Base-by-base conservation (phyloP, 37 sponge, comb jelly and placozoan species). In the Beroe ovata region DNA sequence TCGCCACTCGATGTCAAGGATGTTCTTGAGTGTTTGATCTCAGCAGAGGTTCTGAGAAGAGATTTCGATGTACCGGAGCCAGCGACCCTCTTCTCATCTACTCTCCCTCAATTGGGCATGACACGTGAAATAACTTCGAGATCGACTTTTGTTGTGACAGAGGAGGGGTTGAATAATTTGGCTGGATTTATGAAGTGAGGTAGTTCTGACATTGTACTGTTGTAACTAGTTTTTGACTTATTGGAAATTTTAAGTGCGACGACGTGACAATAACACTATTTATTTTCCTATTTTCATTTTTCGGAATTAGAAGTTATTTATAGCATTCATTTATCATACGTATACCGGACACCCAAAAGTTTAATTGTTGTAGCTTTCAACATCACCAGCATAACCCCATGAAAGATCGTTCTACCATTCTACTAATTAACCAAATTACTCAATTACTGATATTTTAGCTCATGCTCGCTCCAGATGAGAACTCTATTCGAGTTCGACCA, bases 401-500 rank as follows among this genome's bases (percentile, higher is more conserved):
- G n/a, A n/a, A n/a, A n/a, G n/a, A n/a, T n/a, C n/a, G n/a, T n/a
- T n/a, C n/a, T n/a, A n/a, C n/a, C n/a, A n/a, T 58, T 58, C 59
- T 19, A 58, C 59, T 58, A 58, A 58, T 29, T 62, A 62, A 62
- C 63, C 63, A 62, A 8, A 8, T 18, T 62, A 28, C 63, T 62
- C 26, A 11, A 62, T 16, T 62, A n/a, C n/a, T n/a, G n/a, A 6
- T 16, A 62, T 6, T 28, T 30, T 66, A 66, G 69, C 54, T 11
- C 2, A 66, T 66, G 69, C 69, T 66, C 16, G 69, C 36, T 14
- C 25, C 69, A 26, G 25, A 29, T 29, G 69, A 66, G 30, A 66
- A 66, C 69, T 66, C 69, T 11, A 66, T 66, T 37, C 69, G 69
- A 19, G 69, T 66, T 2, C 69, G 84, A 54, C 84, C 84, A 1